A percentile compares a stretch with the other conserved stretches of the same genome.
phyloP scores from a whole-genome alignment of 2,888 invertebrate species.

The Reticulitermes lucifugus region DNA sequence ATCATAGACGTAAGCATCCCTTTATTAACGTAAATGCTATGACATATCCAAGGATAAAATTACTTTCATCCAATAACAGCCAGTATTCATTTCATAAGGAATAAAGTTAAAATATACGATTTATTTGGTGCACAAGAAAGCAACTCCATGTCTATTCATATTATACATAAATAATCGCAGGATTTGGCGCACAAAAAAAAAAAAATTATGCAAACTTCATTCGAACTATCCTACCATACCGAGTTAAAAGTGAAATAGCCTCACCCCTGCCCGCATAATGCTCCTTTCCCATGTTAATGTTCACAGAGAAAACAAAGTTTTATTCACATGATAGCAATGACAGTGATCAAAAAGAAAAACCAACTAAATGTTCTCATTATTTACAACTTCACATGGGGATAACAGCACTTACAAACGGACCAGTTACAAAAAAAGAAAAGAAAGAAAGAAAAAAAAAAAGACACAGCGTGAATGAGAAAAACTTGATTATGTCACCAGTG shows the following conservation, averaged over 20 bases:
- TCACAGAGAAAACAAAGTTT: constrained; percentile 9
- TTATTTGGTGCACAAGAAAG: neutral
- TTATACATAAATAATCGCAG: constrained; percentile 25
- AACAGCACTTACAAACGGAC: constrained; percentile 8
- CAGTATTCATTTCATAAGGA: neutral
- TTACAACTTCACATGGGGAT: constrained; percentile 3
- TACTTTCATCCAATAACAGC: neutral
- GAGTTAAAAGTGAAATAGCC: neutral
- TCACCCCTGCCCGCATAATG: neutral
- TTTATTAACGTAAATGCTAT: neutral
- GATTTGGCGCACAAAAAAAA: neutral
- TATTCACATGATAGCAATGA: constrained; percentile 11
- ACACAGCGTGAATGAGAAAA: neutral
- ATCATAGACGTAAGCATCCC: constrained; percentile 7
- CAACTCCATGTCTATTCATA: constrained; percentile 16
- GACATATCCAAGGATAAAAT: neutral
- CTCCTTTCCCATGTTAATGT: neutral
- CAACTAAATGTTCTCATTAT: neutral
- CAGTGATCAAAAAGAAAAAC: neutral
- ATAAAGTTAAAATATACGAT: neutral
- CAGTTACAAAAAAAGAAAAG: neutral
- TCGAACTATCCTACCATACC: constrained; percentile 2
- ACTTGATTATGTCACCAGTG: neutral
- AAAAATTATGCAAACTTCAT: neutral
- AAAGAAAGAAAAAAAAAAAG: neutral